Conservation (phyloP, 2,888 invertebrate genomes). For the Noctua comes region DNA sequence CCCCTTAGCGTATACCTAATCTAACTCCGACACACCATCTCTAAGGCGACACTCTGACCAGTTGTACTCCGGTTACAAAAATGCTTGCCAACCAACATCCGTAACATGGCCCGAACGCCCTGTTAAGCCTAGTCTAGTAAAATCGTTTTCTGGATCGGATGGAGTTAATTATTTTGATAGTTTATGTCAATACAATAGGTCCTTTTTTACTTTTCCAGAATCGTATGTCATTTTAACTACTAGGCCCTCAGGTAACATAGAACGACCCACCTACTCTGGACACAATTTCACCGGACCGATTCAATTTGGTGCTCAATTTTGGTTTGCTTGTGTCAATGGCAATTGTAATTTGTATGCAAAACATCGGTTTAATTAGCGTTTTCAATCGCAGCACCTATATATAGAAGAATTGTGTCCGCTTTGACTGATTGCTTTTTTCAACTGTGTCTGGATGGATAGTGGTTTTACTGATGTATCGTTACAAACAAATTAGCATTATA, state of each 20-base stretch:
- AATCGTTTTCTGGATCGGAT: neutral
- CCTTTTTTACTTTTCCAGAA: neutral
- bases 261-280: neutral
- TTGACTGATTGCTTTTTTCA: constrained; percentile 7
- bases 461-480: neutral
- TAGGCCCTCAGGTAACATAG: neutral
- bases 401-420: constrained; percentile 10
- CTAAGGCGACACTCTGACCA: neutral
- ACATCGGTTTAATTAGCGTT: constrained; percentile 32
- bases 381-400: neutral
- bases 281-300: constrained; percentile 10
- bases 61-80: neutral
- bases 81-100: neutral
- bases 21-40: too few relatives aligned
- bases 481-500: neutral
- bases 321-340: constrained; percentile 16
- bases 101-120: neutral
- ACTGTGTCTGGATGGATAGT: fast-evolving
- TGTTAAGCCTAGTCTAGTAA: neutral
- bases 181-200: neutral
- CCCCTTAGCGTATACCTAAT: too few relatives aligned
- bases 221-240: neutral
- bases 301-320: constrained; percentile 27
- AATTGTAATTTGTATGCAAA: constrained; percentile 48
- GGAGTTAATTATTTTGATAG: neutral